Conservation (phyloP, 2,113 vertebrate genomes). For the Spea bombifrons region DNA sequence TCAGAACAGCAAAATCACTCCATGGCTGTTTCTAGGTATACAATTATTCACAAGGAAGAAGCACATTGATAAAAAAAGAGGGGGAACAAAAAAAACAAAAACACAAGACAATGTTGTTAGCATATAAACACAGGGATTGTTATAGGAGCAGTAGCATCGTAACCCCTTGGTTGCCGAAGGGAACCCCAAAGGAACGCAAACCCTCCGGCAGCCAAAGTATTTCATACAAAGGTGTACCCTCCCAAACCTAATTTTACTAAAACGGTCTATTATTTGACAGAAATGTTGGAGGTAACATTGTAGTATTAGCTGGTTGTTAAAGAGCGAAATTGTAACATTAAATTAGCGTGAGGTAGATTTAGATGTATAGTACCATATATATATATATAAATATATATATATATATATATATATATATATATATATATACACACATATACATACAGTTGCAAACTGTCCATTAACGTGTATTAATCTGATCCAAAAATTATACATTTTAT, state of each 20-base stretch:
- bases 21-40: constrained; percentile 93
- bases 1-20: constrained; percentile 95
- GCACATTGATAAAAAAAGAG: constrained; percentile 65
- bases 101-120: constrained; percentile 85
- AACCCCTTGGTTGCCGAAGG: not conserved
- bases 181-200: not conserved
- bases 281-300: no score
- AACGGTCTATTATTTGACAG: no score
- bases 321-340: no score
- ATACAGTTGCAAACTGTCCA: no score
- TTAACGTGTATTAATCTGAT: no score
- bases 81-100: constrained; percentile 53
- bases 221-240: not conserved
- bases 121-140: constrained; percentile 70
- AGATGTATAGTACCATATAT: no score
- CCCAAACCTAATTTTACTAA: not conserved
- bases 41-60: constrained; percentile 75
- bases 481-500: no score
- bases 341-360: no score
- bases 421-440: no score
- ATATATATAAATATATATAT: no score
- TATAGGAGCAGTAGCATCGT: constrained; percentile 61
- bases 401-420: no score
- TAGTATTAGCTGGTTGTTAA: no score
- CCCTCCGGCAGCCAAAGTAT: not conserved